Base-by-base conservation (phyloP, 2,888 invertebrate species). In the Dorcus parallelipipedus region DNA sequence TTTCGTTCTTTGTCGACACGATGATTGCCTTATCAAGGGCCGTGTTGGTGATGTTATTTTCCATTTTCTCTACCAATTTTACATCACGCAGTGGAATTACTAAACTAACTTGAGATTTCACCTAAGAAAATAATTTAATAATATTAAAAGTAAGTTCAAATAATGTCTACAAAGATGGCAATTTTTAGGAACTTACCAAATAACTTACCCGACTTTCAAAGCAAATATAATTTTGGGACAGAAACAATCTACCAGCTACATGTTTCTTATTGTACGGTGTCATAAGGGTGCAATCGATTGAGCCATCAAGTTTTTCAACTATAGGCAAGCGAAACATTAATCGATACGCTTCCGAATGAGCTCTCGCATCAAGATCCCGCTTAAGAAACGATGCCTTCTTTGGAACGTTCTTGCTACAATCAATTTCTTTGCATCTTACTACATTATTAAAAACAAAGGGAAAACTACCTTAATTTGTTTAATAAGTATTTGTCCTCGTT, bases 181-280 rank as follows among this genome's bases (percentile, higher is more conserved):
- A 56, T 59, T 58, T 59, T 56, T 52, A n/a, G 26, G 26, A 33
- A 33, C 2, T 52, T 3, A n/a, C 3, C 10, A 48, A 59, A 58
- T 71, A 73, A 78, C 84, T 83, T 74, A 97, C 96, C 82, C 93
- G 86, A 78, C 97, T 97, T 73, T 93, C 91, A 76, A 97, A 99
- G 77, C 98, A 98, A 70, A 97, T 85, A 76, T 95, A 99, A 80
- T 93, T 95, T 72, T 91, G 90, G 0, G 97, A 97, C 50, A 99
- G 80, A 77, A 91, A 98, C 70, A 99, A 82, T 65, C 89, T 85
- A 10, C 98, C 98, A 81, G 87, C 86, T 56, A 92, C 91, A 74
- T 93, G 90, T 65, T 87, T 87, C 76, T 96, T 96, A 74, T 95
- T 93, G 76, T 93, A 98, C 0, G 97, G 97, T 1, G 97, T 96